Percentiles rank a stretch among this genome's conserved stretches.
These are phyloP conservation scores for Netelia melanura DNA, from an alignment of 2,888 invertebrate genomes.

Conservation along the genomic window DNA sequence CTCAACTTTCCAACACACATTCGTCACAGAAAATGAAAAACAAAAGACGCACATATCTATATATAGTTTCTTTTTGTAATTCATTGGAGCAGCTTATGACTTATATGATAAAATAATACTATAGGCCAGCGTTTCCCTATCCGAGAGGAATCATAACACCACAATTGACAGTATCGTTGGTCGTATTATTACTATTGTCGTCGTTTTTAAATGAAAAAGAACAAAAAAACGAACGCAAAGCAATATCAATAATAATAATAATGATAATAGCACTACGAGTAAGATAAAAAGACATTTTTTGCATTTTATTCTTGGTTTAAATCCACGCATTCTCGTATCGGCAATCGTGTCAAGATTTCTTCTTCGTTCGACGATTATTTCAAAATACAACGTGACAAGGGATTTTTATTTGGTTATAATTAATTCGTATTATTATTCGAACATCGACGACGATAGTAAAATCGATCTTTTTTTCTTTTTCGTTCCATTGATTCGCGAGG, in stretches of 20 bases:
- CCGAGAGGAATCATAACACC: conserved; percentile 63
- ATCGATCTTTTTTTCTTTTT: conserved; percentile 40
- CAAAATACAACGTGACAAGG: conserved; percentile 30
- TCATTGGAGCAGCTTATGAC: conserved; percentile 58
- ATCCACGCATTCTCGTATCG: not conserved
- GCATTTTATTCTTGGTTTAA: not conserved
- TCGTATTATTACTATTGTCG: conserved; percentile 62
- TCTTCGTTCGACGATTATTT: conserved; percentile 13
- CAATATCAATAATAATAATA: not conserved
- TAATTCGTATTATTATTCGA: not conserved
- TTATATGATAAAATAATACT: conserved; percentile 59
- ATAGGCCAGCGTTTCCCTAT: conserved; percentile 65
- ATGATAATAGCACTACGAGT: not conserved
- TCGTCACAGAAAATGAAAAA: conserved; percentile 31
- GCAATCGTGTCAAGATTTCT: not conserved
- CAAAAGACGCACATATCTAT: conserved; percentile 10
- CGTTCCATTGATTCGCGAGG: conserved; percentile 30
- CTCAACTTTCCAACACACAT: conserved; percentile 18
- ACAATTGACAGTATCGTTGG: conserved; percentile 65
- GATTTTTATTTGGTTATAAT: conserved; percentile 1
- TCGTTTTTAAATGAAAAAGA: conserved; percentile 28
- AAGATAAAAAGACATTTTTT: not conserved
- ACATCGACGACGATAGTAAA: conserved; percentile 61
- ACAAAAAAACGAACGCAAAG: not conserved
- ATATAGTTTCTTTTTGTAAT: conserved; percentile 15